Conservation (phyloP, 2,888 invertebrate genomes). For the Ischnura elegans region DNA sequence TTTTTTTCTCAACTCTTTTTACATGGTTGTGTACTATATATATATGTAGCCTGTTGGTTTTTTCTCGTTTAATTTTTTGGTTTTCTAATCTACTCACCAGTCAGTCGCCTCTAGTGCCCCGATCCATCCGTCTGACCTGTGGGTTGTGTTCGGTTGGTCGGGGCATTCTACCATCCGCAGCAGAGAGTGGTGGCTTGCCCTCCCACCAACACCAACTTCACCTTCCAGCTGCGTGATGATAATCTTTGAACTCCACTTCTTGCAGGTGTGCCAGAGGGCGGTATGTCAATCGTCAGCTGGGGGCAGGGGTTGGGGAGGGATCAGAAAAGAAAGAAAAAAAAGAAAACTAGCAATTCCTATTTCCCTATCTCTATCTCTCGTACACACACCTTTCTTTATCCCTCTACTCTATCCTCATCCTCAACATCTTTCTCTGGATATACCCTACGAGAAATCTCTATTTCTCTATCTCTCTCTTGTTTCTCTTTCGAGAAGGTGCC, state of each 20-base stretch:
- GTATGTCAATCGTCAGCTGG: constrained; percentile 62
- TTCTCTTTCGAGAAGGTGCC: constrained; percentile 12
- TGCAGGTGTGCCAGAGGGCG: constrained; percentile 64
- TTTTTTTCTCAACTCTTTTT: constrained; percentile 49
- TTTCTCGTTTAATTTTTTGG: constrained; percentile 65
- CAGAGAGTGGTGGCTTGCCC: constrained; percentile 63
- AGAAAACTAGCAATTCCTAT: constrained; percentile 4
- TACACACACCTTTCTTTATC: neutral
- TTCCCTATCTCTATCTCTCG: neutral
- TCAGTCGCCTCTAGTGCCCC: constrained; percentile 60
- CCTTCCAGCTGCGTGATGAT: constrained; percentile 63
- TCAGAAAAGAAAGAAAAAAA: neutral
- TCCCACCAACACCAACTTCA: constrained; percentile 51
- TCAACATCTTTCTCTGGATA: too few relatives aligned
- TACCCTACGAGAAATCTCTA: neutral
- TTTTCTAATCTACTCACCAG: constrained; percentile 67
- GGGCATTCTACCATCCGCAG: constrained; percentile 50
- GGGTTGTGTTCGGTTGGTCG: constrained; percentile 48
- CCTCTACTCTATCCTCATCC: too few relatives aligned
- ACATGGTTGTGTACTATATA: constrained; percentile 21
- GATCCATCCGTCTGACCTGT: constrained; percentile 52
- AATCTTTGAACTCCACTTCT: constrained; percentile 66
- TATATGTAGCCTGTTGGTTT: constrained; percentile 41
- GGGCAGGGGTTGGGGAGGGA: constrained; percentile 49
- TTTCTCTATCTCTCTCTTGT: neutral